Conservation (phyloP, 2,888 invertebrate genomes). For the Liopterus haemorrhoidalis region DNA sequence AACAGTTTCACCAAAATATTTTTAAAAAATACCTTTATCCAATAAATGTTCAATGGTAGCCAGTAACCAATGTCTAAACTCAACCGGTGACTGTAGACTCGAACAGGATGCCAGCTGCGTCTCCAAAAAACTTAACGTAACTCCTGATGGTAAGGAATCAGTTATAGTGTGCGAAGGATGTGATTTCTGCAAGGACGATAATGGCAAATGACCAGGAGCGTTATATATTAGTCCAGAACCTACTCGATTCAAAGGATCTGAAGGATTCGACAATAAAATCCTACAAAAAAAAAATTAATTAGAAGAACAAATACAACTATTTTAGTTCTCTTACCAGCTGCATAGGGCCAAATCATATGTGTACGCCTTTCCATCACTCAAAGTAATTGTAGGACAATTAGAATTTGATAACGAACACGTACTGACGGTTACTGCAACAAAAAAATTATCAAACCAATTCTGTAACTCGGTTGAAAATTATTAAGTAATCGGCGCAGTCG, state of each 20-base stretch:
- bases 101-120: constrained; percentile 66
- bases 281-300: constrained; percentile 37
- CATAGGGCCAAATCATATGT: constrained; percentile 72
- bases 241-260: constrained; percentile 50
- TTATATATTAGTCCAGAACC: constrained; percentile 46
- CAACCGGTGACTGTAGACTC: constrained; percentile 62
- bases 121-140: constrained; percentile 60
- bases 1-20: too few species aligned
- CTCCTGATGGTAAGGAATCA: constrained; percentile 45
- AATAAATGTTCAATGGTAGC: constrained; percentile 53
- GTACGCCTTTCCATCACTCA: constrained; percentile 79
- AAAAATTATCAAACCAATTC: too few species aligned
- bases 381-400: constrained; percentile 74
- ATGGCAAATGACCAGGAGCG: constrained; percentile 38
- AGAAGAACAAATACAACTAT: constrained; percentile 27
- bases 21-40: constrained; percentile 55
- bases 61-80: constrained; percentile 72
- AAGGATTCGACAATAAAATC: constrained; percentile 51
- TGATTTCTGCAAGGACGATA: constrained; percentile 42
- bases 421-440: constrained; percentile 49
- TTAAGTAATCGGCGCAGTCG: too few species aligned
- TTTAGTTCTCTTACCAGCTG: constrained; percentile 70
- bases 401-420: constrained; percentile 55
- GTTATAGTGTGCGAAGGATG: constrained; percentile 38
- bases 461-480: too few species aligned